Evolutionary conservation across 2,113 vertebrate species (phyloP), one percentile per base, ranked within the genome.

Genomic region (Prochilodus magdalenae): DNA sequence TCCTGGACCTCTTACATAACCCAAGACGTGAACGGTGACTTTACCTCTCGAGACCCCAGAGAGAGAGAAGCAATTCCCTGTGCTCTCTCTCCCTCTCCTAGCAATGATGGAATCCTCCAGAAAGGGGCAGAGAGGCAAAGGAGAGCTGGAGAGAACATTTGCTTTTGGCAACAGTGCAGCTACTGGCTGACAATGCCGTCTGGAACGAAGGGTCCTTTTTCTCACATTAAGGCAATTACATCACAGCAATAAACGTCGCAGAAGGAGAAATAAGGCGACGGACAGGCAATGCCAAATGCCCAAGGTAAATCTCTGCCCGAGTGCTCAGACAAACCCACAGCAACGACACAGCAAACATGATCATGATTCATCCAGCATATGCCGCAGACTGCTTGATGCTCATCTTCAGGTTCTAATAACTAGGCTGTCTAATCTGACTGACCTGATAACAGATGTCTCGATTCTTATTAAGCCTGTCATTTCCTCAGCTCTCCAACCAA

Each of bases 1-100:
- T 55, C 51, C 36, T 33, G 44, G 55, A 85, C 59, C 79, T 82
- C 75, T 83, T 82, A 70, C 75, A 80, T 49, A 85, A 82, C 18
- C 15, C 44, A 53, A 85, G 57, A 59, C 70, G 70, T 55, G 14
- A 74, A 69, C 44, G 44, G 40, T 13, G 73, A 76, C 63, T 78
- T 71, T 18, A 63, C 70, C 51, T 62, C 40, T 47, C 24, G 51
- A 79, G 71, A 53, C n/a, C 5, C 24, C 4, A 44, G n/a, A 40
- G n/a, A 65, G 16, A 36, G 18, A 49, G 24, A 49, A 51, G 47
- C 18, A 1, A 40, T 20, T 67, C 65, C 40, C 40, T 44, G 5
- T 5, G 40, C 40, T 44, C 27, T n/a, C 40, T 6, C 22, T 29
- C 7, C 18, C 18, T 27, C 18, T n/a, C 79, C 83, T 79, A 71